These are phyloP conservation scores for Drosophila littoralis DNA, from an alignment of 1,140 invertebrate genomes.

Conservation along the genomic window DNA sequence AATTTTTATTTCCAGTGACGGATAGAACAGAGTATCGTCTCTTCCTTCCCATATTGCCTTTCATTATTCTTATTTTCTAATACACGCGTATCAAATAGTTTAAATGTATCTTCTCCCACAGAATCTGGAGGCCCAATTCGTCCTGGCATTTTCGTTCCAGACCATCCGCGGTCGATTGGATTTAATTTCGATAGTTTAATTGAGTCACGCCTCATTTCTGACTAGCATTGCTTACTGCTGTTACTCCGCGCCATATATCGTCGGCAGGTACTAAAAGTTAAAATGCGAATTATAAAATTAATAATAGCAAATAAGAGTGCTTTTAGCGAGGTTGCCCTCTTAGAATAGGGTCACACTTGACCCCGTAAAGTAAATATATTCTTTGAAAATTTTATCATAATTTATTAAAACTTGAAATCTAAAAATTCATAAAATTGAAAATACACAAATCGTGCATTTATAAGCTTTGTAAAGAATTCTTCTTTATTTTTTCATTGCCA, in stretches of 20 bases:
- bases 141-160: constrained; percentile 92
- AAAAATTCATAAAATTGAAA: no score
- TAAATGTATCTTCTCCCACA: constrained; percentile 92
- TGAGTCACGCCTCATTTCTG: constrained; percentile 94
- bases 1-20: constrained; percentile 95
- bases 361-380: no score
- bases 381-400: no score
- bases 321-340: no score
- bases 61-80: constrained; percentile 95
- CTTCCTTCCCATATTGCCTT: constrained; percentile 91
- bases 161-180: constrained; percentile 95
- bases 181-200: constrained; percentile 87
- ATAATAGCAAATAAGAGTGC: background rate
- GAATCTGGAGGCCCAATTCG: constrained; percentile 94
- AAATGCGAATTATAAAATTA: background rate
- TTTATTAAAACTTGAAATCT: no score
- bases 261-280: constrained; percentile 89
- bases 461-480: no score
- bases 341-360: no score
- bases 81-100: constrained; percentile 94
- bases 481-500: no score
- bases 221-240: constrained; percentile 97
- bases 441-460: no score
- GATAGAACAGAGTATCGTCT: constrained; percentile 79
- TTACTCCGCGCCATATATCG: constrained; percentile 96